Base-by-base conservation (phyloP, 2,797 vertebrate genomes). In the Platyrinchus mystaceus region DNA sequence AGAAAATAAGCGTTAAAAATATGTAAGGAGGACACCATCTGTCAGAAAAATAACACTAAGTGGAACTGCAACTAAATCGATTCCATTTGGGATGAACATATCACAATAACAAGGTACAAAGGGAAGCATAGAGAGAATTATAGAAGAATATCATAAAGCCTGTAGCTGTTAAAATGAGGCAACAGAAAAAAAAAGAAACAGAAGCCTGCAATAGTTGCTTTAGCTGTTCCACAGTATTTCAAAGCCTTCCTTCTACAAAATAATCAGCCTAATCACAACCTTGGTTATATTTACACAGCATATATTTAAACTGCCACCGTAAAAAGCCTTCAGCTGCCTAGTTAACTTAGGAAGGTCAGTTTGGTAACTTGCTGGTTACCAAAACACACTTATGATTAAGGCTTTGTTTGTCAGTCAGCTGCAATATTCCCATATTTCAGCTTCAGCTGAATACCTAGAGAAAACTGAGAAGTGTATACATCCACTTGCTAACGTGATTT, bases 321-420 rank as follows among this genome's bases (percentile, higher is more conserved):
- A 79, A 80, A 62, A 81, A 89, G 55, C 86, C 49, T 84, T 79
- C 67, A 75, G 22, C 43, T 75, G 36, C 41, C 75, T 3, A 46
- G 30, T 41, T 87, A 87, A 64, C 30, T 59, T 23, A 28, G 26
- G 49, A 63, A 89, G 74, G 66, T 56, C 5, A 9, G 28, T 78
- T 49, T 62, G 69, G 34, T 46, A 81, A 81, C n/a, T 10, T 34
- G 27, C 26, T 26, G 18, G 68, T 70, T 76, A 79, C 28, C 39
- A 82, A 90, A 62, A 56, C 15, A n/a, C 1, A 59, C 7, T n/a
- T 81, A 44, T 30, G 23, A 28, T 26, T 26, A 56, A 44, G 34
- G 84, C 22, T 91, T 44, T 94, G 32, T 80, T 50, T 60, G 52
- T 14, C 22, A 70, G 63, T 19, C 96, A 91, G 87, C 75, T 96